phyloP scores from a whole-genome alignment of 2,113 vertebrate genomes.

The Chionomys nivalis region DNA sequence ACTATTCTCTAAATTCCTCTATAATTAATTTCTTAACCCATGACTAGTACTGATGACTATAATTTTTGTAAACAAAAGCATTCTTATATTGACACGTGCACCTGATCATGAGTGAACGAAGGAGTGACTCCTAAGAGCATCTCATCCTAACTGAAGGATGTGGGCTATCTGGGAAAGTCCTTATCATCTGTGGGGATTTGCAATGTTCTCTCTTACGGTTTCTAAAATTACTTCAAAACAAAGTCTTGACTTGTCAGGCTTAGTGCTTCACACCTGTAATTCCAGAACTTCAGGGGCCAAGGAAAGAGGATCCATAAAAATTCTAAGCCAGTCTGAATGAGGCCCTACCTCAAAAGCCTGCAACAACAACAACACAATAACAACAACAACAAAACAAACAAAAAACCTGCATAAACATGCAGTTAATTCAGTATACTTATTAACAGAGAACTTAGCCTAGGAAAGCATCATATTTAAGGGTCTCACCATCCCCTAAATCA shows the following conservation, averaged over 20 bases:
- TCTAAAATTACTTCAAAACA: neutral
- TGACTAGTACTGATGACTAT: neutral
- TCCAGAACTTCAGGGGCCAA: neutral
- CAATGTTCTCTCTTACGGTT: neutral
- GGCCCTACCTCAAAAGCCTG: neutral
- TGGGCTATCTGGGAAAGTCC: neutral
- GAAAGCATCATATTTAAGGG: neutral
- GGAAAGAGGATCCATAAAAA: neutral
- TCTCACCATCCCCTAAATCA: neutral
- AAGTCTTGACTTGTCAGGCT: neutral
- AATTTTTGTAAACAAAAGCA: neutral
- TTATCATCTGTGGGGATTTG: slow-evolving; percentile 23
- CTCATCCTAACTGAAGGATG: neutral
- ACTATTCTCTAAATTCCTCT: neutral
- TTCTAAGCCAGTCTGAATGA: neutral
- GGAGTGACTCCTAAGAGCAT: neutral
- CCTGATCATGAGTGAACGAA: neutral
- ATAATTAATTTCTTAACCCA: slow-evolving; percentile 11
- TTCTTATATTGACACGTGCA: neutral
- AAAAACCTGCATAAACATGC: neutral
- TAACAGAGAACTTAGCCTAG: slow-evolving; percentile 7
- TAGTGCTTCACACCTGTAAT: no score
- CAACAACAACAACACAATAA: neutral
- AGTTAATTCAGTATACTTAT: neutral
- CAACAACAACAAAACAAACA: neutral